Base-by-base conservation (phyloP, 2,888 invertebrate genomes). In the Icerya purchasi region DNA sequence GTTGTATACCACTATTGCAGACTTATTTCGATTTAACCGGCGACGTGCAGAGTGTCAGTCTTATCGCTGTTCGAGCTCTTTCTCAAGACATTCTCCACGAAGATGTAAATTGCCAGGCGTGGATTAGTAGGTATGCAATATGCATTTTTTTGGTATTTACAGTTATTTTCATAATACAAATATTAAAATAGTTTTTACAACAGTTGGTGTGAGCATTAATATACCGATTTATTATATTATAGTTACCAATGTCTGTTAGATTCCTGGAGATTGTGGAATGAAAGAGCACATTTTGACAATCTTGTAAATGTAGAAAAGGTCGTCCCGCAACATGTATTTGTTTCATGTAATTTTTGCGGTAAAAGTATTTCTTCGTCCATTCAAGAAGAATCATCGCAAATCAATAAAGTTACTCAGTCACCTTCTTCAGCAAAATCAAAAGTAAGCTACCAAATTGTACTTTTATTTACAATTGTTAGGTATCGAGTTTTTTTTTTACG, bases 341-440 rank as follows among this genome's bases (percentile, higher is more conserved):
- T 93, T 60, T 84, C 89, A 3, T 96, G 96, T 73, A 90, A 88
- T 69, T 96, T 90, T 74, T 96, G 94, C 75, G 89, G 91, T 57
- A 93, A 93, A 75, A 86, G 87, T 63, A 86, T 94, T 65, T 86
- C 60, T 1, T 55, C 60, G 1, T 60, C 56, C 36, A 55, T 60
- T 24, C 60, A 60, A 52, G 60, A 60, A 10, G 36, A 36, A 8
- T 36, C 36, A 14, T 14, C 5, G 36, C 14, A 5, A 14, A 36
- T 8, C 14, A 36, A 36, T 5, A 8, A 5, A 14, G 36, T 14
- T 36, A 36, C 36, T 36, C 36, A 36, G 36, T 36, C 36, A 36
- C 36, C 36, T 5, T 36, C 36, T n/a, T n/a, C n/a, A n/a, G n/a
- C n/a, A n/a, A n/a, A n/a, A n/a, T n/a, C n/a, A n/a, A n/a, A n/a